Evolutionary conservation across 30 jellyfish, hydroid and myxozoan genomes (phyloP).

Genomic region (Chrysaora quinquecirrha): DNA sequence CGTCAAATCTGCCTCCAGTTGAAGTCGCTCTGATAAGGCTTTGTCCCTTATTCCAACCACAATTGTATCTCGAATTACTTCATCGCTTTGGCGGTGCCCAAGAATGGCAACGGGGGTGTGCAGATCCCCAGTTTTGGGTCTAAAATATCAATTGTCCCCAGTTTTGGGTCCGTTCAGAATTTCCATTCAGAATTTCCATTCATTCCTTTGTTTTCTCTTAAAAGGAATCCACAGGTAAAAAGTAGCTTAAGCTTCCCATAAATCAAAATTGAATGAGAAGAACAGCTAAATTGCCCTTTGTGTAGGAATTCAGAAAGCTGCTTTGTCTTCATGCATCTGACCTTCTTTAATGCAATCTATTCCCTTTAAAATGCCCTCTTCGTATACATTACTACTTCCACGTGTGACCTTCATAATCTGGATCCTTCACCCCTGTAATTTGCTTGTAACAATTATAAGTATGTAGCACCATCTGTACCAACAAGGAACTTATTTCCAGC

Average conservation of each 20-base stretch:
- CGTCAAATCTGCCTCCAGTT: too few relatives aligned
- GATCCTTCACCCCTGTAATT: not conserved
- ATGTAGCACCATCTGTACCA: not conserved
- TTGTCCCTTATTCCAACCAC: too few relatives aligned
- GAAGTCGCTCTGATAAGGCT: too few relatives aligned
- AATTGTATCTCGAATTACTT: too few relatives aligned
- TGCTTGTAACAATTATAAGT: not conserved
- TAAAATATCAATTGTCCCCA: not conserved
- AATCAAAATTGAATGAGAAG: not conserved
- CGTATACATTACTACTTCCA: not conserved
- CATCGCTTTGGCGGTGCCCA: not conserved
- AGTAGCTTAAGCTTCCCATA: not conserved
- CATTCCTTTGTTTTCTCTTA: not conserved
- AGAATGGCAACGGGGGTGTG: not conserved
- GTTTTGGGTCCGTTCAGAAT: not conserved
- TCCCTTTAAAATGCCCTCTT: not conserved
- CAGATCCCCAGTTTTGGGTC: not conserved
- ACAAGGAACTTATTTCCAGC: not conserved
- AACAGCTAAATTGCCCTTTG: not conserved
- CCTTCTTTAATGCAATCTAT: not conserved
- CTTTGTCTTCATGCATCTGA: not conserved
- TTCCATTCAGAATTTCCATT: not conserved
- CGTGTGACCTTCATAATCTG: not conserved
- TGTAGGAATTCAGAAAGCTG: not conserved
- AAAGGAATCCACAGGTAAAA: not conserved